Evolutionary conservation across 2,888 invertebrate species (phyloP), one percentile per base, ranked within the genome.

Genomic region (Ophioninae sp.): DNA sequence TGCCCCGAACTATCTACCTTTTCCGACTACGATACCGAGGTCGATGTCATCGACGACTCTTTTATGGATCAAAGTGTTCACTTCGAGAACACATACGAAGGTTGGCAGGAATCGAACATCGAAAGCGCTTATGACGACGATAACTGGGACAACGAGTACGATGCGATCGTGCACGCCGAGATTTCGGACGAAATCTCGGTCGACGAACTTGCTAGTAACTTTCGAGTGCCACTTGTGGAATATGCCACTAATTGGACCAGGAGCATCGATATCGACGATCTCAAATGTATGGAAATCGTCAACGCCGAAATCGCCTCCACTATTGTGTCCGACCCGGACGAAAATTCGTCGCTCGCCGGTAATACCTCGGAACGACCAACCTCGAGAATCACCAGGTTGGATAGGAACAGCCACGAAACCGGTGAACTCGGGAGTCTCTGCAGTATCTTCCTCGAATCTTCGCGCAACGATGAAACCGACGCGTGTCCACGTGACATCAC

Each of bases 401-500:
- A 21, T 17, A 37, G 21, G 0, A 64, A 57, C 20, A 56, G 17
- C 17, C n/a, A 44, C 39, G 69, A 57, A 1, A 30, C 1, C 17
- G n/a, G 50, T 5, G 87, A 87, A 56, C 81, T 83, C 20, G 75
- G 50, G 3, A 89, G 89, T 73, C 85, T 89, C 1, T 89, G 87
- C 69, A 89, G 88, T 78, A 88, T 89, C 13, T 88, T 85, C 61
- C 74, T 88, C 8, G 89, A 89, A 80, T 79, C 87, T 6, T 88
- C 88, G 17, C 77, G 72, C 0, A 83, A 84, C 37, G 81, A 86
- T 17, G 86, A 86, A 30, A 64, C 75, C 13, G 70, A 83, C 17
- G 8, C 72, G 2, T 84, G 83, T 77, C 84, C 84, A 8, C 74
- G 76, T 6, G 69, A 86, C 57, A 80, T 85, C 2, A 81, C 83